Conservation (phyloP, 2,113 vertebrate species). For the Pagrus major region DNA sequence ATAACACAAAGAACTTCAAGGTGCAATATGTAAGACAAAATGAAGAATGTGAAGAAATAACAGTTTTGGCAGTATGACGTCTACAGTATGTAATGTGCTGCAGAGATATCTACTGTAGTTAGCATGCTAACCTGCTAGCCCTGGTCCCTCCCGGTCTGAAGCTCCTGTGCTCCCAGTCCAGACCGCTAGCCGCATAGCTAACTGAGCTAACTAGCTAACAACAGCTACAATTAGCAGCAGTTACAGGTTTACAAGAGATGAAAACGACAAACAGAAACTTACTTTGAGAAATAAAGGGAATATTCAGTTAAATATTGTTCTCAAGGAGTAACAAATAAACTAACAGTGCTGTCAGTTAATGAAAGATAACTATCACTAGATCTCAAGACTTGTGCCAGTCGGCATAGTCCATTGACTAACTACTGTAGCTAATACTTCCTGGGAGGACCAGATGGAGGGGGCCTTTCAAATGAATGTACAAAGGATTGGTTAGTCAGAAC, state of each 20-base stretch:
- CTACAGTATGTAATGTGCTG: too few relatives aligned
- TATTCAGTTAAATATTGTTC: slow-evolving; percentile 3
- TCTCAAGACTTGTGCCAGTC: slow-evolving; percentile 1
- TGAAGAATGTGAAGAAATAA: too few relatives aligned
- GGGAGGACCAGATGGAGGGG: slow-evolving; percentile 5
- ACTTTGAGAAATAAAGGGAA: background rate
- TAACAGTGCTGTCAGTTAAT: slow-evolving; percentile 1
- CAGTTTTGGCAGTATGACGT: too few relatives aligned
- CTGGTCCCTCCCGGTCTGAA: too few relatives aligned
- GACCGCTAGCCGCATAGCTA: too few relatives aligned
- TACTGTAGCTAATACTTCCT: slow-evolving; percentile 3
- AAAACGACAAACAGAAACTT: background rate
- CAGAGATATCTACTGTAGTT: too few relatives aligned
- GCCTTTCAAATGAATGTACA: slow-evolving; percentile 16
- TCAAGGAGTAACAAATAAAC: slow-evolving; percentile 1
- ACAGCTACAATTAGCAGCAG: too few relatives aligned
- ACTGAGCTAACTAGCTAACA: too few relatives aligned
- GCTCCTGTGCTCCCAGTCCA: too few relatives aligned
- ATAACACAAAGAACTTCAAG: background rate
- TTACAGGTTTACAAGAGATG: background rate
- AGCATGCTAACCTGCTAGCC: too few relatives aligned
- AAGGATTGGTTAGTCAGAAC: slow-evolving; percentile 1
- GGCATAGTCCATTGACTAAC: background rate
- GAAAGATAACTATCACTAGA: background rate
- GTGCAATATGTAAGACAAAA: too few relatives aligned